Percentiles rank a stretch among this genome's conserved stretches.
phyloP scores from a whole-genome alignment of 35 echinoderm and acorn worm genomes.

The Lytechinus pictus region DNA sequence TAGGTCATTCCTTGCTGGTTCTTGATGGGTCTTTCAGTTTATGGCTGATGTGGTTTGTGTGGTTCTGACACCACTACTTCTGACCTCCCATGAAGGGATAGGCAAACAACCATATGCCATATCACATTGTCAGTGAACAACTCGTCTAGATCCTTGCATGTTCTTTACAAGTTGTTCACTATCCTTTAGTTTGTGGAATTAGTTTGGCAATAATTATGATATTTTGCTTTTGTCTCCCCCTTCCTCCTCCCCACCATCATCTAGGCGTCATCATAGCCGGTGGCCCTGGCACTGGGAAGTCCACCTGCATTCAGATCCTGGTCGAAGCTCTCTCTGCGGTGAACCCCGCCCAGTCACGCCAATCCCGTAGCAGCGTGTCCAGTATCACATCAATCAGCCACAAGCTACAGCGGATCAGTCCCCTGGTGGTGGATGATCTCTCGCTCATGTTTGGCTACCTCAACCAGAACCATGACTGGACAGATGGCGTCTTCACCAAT shows the following conservation, averaged over 20 bases:
- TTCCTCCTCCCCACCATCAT: not conserved
- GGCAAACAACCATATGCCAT: too few relatives aligned
- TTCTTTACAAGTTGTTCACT: too few relatives aligned
- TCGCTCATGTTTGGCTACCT: conserved; percentile 96
- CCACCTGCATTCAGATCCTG: conserved; percentile 90
- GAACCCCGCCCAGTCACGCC: conserved; percentile 75
- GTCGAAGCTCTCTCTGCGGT: conserved; percentile 90
- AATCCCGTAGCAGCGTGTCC: conserved; percentile 85
- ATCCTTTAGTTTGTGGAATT: too few relatives aligned
- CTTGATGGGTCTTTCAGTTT: not conserved
- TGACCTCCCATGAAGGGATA: too few relatives aligned
- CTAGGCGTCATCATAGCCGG: conserved; percentile 92
- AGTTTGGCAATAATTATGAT: too few relatives aligned
- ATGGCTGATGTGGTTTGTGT: not conserved
- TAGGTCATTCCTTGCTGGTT: too few relatives aligned
- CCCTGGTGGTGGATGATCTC: conserved; percentile 90
- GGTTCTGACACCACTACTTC: too few relatives aligned
- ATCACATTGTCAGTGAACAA: too few relatives aligned
- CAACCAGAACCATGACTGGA: conserved; percentile 95
- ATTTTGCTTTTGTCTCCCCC: not conserved
- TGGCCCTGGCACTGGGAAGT: conserved; percentile 90
- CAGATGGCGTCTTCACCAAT: conserved; percentile 94
- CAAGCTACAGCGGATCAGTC: conserved; percentile 95
- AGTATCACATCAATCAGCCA: conserved; percentile 94
- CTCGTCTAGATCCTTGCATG: too few relatives aligned